Evolutionary conservation across 2,113 vertebrate genomes (phyloP).

Genomic region (Hydrolagus affinis): DNA sequence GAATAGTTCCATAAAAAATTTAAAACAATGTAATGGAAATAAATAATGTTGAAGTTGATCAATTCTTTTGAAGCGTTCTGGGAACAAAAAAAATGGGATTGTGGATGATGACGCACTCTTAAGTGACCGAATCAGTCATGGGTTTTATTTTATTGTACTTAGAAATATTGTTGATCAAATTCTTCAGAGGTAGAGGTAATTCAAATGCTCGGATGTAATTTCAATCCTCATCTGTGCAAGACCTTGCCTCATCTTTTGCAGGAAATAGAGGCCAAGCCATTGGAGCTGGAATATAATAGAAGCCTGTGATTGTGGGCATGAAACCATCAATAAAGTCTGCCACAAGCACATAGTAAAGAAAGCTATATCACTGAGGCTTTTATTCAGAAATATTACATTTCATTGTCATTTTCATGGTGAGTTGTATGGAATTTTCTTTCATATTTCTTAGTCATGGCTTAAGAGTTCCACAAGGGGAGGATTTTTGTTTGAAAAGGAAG

Average conservation of each 20-base stretch:
- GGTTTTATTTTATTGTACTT: neutral
- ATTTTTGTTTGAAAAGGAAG: neutral
- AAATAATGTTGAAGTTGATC: too few relatives aligned
- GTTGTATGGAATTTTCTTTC: conserved; percentile 29
- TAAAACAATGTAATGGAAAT: too few relatives aligned
- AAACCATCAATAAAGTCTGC: conserved; percentile 62
- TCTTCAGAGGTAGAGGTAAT: conserved; percentile 42
- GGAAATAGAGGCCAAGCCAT: conserved; percentile 58
- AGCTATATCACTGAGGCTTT: conserved; percentile 6
- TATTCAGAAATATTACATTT: conserved; percentile 31
- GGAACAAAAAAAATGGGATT: neutral
- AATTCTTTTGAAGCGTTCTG: neutral
- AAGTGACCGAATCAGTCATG: neutral
- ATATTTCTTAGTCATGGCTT: conserved; percentile 28
- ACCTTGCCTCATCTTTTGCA: conserved; percentile 57
- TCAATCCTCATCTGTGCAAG: conserved; percentile 51
- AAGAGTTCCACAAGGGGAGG: conserved; percentile 9
- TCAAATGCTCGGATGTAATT: conserved; percentile 61
- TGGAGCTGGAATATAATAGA: conserved; percentile 54
- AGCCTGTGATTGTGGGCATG: conserved; percentile 47
- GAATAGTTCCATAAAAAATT: too few relatives aligned
- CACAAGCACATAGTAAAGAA: conserved; percentile 41
- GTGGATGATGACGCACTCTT: neutral
- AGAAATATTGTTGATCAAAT: neutral
- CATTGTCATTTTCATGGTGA: conserved; percentile 32